Evolutionary conservation across 2,888 invertebrate genomes (phyloP), one percentile per base, ranked within the genome.

Genomic region (Gymnosoma rotundatum): DNA sequence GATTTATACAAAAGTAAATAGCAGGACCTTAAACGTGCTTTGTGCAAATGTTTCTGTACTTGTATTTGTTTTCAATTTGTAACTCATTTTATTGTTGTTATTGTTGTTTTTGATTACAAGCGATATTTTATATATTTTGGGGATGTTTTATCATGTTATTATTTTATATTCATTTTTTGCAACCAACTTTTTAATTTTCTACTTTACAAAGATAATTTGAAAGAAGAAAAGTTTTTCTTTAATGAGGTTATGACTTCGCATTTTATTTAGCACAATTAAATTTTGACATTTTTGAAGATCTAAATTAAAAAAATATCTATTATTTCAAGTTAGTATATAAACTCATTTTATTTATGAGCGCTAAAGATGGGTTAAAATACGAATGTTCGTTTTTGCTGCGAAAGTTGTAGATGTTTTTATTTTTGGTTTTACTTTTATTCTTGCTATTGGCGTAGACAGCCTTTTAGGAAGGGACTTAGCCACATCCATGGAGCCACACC

Each of bases 11-110:
- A 32, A 25, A 25, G 67, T 48, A 88, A 42, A 42, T 42, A 42
- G 10, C 85, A 87, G 61, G 50, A 67, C 14, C 48, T 25, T 56
- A 83, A 83, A 80, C 72, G 76, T 80, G 73, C 50, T 48, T 72
- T 80, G 61, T 76, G 82, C 89, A 89, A 89, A 89, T 89, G 89
- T 89, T 88, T 89, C 86, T 87, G 87, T 88, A 87, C 88, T 72
- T 52, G 45, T 54, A 73, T 66, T 80, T 80, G 76, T 84, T 69
- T 67, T 67, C 56, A 80, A 84, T 84, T 84, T 80, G 67, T 64
- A 52, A 69, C 5, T 72, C 25, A 21, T 70, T 48, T 50, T 60
- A 32, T 70, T 54, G 36, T 36, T 70, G 70, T 0, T 64, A 56
- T 7, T 25, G 4, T 32, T 42, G 0, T 50, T 38, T 38, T 70